phyloP scores from a whole-genome alignment of 1,140 invertebrate species.

The Microplitis mediator region DNA sequence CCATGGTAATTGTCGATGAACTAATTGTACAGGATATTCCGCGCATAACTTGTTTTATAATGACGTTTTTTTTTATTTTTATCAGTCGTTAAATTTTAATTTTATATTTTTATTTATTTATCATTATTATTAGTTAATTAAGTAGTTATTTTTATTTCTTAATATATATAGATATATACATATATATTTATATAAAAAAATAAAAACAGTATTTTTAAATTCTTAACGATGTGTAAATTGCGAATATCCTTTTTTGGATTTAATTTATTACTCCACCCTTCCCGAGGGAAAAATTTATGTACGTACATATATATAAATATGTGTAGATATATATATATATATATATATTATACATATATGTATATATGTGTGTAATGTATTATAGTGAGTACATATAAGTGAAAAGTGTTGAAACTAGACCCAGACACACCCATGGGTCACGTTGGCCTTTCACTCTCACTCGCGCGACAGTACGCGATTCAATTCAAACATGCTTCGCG shows the following conservation, averaged over 20 bases:
- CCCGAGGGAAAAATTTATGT: neutral
- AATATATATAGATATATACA: neutral
- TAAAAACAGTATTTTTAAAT: neutral
- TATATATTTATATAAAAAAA: too few relatives aligned
- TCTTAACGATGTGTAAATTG: neutral
- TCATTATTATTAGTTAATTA: neutral
- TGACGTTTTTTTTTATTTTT: too few relatives aligned
- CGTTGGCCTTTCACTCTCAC: constrained; percentile 38
- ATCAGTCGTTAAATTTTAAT: too few relatives aligned
- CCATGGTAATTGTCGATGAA: too few relatives aligned
- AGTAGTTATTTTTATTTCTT: neutral
- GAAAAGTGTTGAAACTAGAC: constrained; percentile 33
- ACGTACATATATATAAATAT: too few relatives aligned
- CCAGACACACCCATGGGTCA: constrained; percentile 31
- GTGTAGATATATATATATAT: too few relatives aligned
- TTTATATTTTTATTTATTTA: too few relatives aligned
- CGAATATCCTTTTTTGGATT: constrained; percentile 11
- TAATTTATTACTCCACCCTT: neutral
- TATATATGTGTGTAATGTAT: constrained; percentile 6
- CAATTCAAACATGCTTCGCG: neutral
- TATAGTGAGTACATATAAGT: constrained; percentile 13
- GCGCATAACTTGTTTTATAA: too few relatives aligned
- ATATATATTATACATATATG: too few relatives aligned
- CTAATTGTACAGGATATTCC: too few relatives aligned
- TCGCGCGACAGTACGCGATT: neutral